Conservation (phyloP, 53 echinoderm and acorn worm genomes). For the Mesocentrotus franciscanus region DNA sequence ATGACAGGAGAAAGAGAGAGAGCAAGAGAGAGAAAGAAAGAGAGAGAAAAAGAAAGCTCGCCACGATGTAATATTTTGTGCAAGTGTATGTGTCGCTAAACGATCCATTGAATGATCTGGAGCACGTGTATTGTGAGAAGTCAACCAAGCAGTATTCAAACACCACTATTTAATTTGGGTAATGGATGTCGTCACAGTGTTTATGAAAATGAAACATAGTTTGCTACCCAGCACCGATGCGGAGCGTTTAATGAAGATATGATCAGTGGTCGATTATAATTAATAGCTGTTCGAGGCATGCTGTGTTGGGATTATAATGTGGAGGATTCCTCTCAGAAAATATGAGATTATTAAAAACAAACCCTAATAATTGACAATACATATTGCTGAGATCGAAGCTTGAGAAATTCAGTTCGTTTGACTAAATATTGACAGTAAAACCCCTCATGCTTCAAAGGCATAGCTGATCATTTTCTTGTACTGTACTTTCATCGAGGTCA, state of each 20-base stretch:
- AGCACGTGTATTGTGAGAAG: conserved; percentile 24
- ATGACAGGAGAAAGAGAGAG: neutral
- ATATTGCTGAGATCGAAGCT: too few species aligned
- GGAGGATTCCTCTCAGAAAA: too few species aligned
- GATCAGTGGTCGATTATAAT: neutral
- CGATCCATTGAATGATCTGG: conserved; percentile 22
- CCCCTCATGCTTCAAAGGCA: too few species aligned
- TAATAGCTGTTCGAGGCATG: neutral
- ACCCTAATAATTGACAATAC: too few species aligned
- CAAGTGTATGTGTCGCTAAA: conserved; percentile 2
- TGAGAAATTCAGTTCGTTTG: too few species aligned
- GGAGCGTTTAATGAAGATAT: neutral
- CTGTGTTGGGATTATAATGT: too few species aligned
- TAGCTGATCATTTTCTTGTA: too few species aligned
- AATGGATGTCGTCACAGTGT: conserved; percentile 20
- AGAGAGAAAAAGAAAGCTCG: neutral
- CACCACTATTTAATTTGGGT: conserved; percentile 1
- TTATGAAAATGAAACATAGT: neutral
- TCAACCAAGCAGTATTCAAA: neutral
- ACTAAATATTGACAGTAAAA: too few species aligned
- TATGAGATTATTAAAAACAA: too few species aligned
- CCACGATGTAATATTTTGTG: neutral
- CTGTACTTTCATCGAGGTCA: too few species aligned
- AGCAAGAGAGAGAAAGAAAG: neutral
- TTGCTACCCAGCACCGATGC: neutral